Conservation (phyloP, 2,888 invertebrate species). For the Pediacus dermestoides region DNA sequence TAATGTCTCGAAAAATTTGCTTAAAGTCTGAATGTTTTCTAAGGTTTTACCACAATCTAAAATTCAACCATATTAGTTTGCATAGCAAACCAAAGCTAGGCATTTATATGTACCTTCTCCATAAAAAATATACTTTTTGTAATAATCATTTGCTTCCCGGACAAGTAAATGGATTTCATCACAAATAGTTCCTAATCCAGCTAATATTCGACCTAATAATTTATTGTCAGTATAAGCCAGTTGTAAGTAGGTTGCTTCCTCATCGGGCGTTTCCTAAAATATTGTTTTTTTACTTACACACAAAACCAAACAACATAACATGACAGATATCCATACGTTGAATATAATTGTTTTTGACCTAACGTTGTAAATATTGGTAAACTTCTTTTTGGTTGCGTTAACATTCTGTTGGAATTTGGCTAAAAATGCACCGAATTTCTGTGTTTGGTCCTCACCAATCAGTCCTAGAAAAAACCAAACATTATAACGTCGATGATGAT, state of each 20-base stretch:
- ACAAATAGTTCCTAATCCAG: slow-evolving; percentile 75
- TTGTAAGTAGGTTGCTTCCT: slow-evolving; percentile 64
- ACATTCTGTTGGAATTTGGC: slow-evolving; percentile 48
- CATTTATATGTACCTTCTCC: slow-evolving; percentile 57
- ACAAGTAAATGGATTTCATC: slow-evolving; percentile 69
- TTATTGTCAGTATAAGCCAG: slow-evolving; percentile 81
- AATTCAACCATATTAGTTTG: no score
- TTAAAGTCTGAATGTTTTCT: slow-evolving; percentile 46
- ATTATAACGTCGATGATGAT: slow-evolving; percentile 12
- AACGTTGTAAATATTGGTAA: slow-evolving; percentile 34
- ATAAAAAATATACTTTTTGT: slow-evolving; percentile 61
- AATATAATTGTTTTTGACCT: slow-evolving; percentile 28
- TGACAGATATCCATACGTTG: slow-evolving; percentile 18
- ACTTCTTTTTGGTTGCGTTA: slow-evolving; percentile 39
- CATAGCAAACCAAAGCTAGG: no score
- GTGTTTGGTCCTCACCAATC: slow-evolving; percentile 54
- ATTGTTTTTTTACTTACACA: slow-evolving; percentile 27
- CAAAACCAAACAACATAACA: slow-evolving; percentile 26
- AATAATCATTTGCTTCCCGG: slow-evolving; percentile 64
- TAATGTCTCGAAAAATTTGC: slow-evolving; percentile 58
- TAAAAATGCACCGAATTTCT: slow-evolving; percentile 54
- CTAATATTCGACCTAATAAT: slow-evolving; percentile 72
- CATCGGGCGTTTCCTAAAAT: slow-evolving; percentile 45
- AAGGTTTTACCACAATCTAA: slow-evolving; percentile 28
- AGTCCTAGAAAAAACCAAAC: slow-evolving; percentile 41